A percentile compares a stretch with the other conserved stretches of the same genome.
Conservation (phyloP, 2,113 vertebrate species). For the Gallinago jamesoni region DNA sequence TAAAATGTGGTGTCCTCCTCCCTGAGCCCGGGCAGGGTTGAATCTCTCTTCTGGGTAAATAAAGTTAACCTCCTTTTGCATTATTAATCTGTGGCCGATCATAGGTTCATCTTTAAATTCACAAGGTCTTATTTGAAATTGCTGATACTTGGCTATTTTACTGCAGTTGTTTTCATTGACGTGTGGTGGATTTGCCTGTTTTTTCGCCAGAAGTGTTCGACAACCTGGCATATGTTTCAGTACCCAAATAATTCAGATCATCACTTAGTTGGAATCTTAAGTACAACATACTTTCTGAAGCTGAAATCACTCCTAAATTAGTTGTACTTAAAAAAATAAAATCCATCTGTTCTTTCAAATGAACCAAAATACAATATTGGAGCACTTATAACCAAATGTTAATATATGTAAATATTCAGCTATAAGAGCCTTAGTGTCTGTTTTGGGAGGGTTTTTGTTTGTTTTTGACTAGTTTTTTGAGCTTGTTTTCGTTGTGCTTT, state of each 20-base stretch:
- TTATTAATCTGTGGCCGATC: not conserved
- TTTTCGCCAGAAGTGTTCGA: not conserved
- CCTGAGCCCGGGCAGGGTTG: not conserved
- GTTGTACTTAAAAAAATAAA: not conserved
- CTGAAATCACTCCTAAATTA: not conserved
- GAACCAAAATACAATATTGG: not conserved
- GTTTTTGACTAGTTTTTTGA: not conserved
- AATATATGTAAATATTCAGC: not conserved
- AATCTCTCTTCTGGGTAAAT: not conserved
- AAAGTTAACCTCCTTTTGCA: not conserved
- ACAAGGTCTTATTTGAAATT: not conserved
- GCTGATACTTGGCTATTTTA: not conserved
- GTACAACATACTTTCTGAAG: not conserved
- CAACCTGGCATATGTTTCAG: not conserved
- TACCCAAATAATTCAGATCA: not conserved
- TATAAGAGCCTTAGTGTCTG: not conserved
- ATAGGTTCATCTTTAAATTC: not conserved
- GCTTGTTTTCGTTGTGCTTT: not conserved
- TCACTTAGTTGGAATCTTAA: not conserved
- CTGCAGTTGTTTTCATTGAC: not conserved
- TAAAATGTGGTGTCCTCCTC: not conserved
- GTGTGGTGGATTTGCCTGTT: rapidly evolving
- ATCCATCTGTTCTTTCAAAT: conserved; percentile 3
- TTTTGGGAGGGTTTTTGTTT: not conserved
- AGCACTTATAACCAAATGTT: not conserved